Conservation (phyloP, 2,888 invertebrate species). For the Parelbella ahira region DNA sequence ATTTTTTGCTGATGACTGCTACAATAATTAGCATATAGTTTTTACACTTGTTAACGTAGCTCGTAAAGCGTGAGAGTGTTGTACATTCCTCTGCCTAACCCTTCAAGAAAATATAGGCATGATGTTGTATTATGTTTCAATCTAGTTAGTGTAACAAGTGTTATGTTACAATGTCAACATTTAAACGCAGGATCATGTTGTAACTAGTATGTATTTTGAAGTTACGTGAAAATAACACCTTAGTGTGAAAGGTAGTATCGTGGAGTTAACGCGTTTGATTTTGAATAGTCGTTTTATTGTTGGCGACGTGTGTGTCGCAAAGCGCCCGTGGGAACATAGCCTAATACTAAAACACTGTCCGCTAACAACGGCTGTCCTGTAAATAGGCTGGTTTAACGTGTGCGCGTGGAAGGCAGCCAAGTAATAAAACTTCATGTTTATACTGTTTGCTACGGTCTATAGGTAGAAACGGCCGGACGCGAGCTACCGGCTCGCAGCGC, state of each 20-base stretch:
- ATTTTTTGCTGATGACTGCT: too few species aligned
- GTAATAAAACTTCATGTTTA: slow-evolving; percentile 78
- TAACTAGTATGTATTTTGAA: slow-evolving; percentile 1
- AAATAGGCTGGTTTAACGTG: slow-evolving; percentile 69
- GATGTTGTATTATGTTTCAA: too few species aligned
- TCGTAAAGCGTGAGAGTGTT: too few species aligned
- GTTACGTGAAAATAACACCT: slow-evolving; percentile 5
- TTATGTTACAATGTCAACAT: too few species aligned
- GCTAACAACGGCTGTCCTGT: slow-evolving; percentile 55
- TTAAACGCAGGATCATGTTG: too few species aligned
- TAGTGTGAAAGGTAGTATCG: slow-evolving; percentile 16
- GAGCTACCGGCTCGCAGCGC: not conserved
- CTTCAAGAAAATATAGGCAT: too few species aligned
- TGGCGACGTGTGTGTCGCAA: slow-evolving; percentile 15
- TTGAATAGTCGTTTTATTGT: slow-evolving; percentile 22
- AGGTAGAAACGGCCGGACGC: slow-evolving; percentile 42
- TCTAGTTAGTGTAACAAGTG: too few species aligned
- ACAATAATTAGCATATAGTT: too few species aligned
- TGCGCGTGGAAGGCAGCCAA: slow-evolving; percentile 77
- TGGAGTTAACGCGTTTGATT: slow-evolving; percentile 15
- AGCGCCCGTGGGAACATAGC: slow-evolving; percentile 21
- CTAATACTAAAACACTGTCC: slow-evolving; percentile 34
- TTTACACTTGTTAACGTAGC: too few species aligned
- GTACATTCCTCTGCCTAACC: too few species aligned
- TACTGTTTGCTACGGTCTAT: slow-evolving; percentile 64